phyloP scores from a whole-genome alignment of 2,888 invertebrate genomes.

The Acrobasis suavella region DNA sequence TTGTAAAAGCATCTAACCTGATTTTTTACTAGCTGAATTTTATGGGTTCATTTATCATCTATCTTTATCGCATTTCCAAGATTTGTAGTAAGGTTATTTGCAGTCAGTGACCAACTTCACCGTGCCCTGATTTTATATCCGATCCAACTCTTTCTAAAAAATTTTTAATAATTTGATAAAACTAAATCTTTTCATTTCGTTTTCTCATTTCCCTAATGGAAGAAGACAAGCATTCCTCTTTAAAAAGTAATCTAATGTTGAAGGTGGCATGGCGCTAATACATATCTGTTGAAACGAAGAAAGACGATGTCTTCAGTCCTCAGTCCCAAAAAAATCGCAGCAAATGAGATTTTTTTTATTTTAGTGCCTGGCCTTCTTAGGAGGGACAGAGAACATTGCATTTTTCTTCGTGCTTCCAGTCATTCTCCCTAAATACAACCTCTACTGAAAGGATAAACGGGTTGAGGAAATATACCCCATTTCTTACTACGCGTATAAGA shows the following conservation, averaged over 20 bases:
- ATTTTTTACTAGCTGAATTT: too few species aligned
- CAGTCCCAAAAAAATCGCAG: background rate
- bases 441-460: background rate
- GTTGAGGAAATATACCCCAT: slow-evolving; percentile 11
- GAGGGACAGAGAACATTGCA: slow-evolving; percentile 9
- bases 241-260: background rate
- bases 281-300: background rate
- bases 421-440: background rate
- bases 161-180: too few species aligned
- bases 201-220: too few species aligned
- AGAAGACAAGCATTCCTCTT: too few species aligned
- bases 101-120: too few species aligned
- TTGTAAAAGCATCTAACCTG: too few species aligned
- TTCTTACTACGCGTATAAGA: background rate
- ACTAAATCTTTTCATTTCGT: too few species aligned
- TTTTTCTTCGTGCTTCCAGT: slow-evolving; percentile 7
- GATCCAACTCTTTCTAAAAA: too few species aligned
- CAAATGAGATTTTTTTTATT: background rate
- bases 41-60: too few species aligned
- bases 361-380: slow-evolving; percentile 4
- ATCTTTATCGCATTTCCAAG: too few species aligned
- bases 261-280: background rate
- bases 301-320: background rate
- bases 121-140: too few species aligned
- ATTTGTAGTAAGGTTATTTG: too few species aligned